phyloP scores from a whole-genome alignment of 1,140 invertebrate species.

The Mactra quadrangularis region DNA sequence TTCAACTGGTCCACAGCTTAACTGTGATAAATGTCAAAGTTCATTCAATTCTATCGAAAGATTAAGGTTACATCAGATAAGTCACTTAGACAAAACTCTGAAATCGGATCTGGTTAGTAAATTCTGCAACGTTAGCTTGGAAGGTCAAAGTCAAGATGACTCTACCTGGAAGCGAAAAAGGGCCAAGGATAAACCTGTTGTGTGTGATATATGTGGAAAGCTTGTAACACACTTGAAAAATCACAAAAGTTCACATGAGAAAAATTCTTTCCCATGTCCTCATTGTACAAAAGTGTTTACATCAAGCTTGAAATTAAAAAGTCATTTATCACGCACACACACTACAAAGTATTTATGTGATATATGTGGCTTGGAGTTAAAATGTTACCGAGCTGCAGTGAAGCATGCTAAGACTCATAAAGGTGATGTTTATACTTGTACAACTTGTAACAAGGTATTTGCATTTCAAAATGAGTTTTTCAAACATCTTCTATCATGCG shows the following conservation, averaged over 20 bases:
- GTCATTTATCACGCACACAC: background rate
- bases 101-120: background rate
- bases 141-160: background rate
- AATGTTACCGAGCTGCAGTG: background rate
- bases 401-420: background rate
- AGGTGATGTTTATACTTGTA: background rate
- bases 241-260: background rate
- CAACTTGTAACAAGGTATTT: background rate
- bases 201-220: constrained; percentile 31
- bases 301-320: background rate
- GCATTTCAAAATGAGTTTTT: background rate
- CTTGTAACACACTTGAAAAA: background rate
- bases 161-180: background rate
- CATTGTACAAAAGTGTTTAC: constrained; percentile 1
- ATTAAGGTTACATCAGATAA: background rate
- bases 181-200: background rate
- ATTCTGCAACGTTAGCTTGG: background rate
- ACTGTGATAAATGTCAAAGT: background rate
- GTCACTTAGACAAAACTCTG: background rate
- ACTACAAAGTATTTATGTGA: background rate
- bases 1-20: background rate
- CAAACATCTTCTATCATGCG: background rate
- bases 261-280: background rate
- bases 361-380: constrained; percentile 12
- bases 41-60: background rate